Percentiles rank a stretch among this genome's conserved stretches.
Evolutionary conservation across 2,888 invertebrate species (phyloP).

Genomic region (Cosmorhoe ocellata): DNA sequence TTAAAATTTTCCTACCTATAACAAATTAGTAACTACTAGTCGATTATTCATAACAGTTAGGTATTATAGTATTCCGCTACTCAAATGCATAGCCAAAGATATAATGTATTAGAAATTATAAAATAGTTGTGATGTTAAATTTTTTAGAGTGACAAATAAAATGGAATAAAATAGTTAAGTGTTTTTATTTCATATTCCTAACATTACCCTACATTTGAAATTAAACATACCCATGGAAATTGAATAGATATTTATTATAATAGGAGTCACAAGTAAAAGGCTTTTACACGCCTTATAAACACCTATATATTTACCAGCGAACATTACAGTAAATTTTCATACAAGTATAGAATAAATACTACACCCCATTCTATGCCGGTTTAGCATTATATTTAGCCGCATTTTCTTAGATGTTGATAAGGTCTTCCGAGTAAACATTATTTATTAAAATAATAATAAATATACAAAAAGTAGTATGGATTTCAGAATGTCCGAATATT

Average conservation of each 20-base stretch:
- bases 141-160: conserved; percentile 21
- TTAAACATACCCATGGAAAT: conserved; percentile 7
- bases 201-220: background rate
- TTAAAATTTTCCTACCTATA: background rate
- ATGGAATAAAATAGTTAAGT: conserved; percentile 13
- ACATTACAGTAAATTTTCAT: background rate
- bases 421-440: too few relatives aligned
- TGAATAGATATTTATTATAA: conserved; percentile 17
- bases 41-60: conserved; percentile 6
- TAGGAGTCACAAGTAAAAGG: conserved; percentile 16
- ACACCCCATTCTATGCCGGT: background rate
- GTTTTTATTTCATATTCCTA: conserved; percentile 15
- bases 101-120: conserved; percentile 8
- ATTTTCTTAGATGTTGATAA: too few relatives aligned
- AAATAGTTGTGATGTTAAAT: conserved; percentile 25
- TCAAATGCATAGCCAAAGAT: conserved; percentile 25
- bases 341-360: background rate
- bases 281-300: background rate
- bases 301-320: conserved; percentile 1
- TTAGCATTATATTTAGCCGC: too few relatives aligned
- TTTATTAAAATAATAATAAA: too few relatives aligned
- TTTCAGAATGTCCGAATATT: too few relatives aligned
- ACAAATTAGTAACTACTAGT: background rate
- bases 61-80: conserved; percentile 17
- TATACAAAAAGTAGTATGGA: too few relatives aligned